These are phyloP conservation scores for Proterorhinus semilunaris DNA, from an alignment of 2,113 vertebrate species.

Conservation along the genomic window DNA sequence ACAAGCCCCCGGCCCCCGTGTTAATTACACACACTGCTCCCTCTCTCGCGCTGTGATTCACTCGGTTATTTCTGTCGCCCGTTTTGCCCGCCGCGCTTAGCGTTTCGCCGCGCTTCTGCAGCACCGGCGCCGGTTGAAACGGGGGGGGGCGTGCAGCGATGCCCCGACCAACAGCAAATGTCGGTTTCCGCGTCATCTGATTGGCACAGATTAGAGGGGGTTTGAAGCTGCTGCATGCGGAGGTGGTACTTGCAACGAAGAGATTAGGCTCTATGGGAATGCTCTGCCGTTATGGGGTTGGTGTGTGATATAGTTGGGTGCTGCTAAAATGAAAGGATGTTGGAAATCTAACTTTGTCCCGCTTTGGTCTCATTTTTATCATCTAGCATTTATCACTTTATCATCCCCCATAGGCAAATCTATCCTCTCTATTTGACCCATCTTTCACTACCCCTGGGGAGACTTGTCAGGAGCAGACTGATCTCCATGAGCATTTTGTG, in stretches of 20 bases:
- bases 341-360: too few relatives aligned
- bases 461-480: too few relatives aligned
- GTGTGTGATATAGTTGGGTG: constrained; percentile 22
- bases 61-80: constrained; percentile 72
- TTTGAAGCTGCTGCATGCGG: constrained; percentile 44
- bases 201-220: constrained; percentile 73
- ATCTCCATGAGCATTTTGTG: too few relatives aligned
- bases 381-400: too few relatives aligned
- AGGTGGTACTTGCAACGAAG: constrained; percentile 56
- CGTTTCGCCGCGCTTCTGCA: constrained; percentile 51
- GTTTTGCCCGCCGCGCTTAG: constrained; percentile 28
- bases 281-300: constrained; percentile 6
- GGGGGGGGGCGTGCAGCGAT: constrained; percentile 48
- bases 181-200: constrained; percentile 64
- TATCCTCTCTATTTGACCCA: too few relatives aligned
- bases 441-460: too few relatives aligned
- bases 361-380: too few relatives aligned
- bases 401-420: too few relatives aligned
- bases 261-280: constrained; percentile 34
- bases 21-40: constrained; percentile 65
- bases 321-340: not conserved
- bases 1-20: constrained; percentile 55
- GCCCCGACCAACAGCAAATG: constrained; percentile 65
- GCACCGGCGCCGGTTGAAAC: constrained; percentile 35
- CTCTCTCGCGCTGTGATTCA: constrained; percentile 41